Percentiles rank a stretch among this genome's conserved stretches.
These are phyloP conservation scores for Drosophila aff. DNA, from an alignment of 1,140 invertebrate species.

Conservation along the genomic window DNA sequence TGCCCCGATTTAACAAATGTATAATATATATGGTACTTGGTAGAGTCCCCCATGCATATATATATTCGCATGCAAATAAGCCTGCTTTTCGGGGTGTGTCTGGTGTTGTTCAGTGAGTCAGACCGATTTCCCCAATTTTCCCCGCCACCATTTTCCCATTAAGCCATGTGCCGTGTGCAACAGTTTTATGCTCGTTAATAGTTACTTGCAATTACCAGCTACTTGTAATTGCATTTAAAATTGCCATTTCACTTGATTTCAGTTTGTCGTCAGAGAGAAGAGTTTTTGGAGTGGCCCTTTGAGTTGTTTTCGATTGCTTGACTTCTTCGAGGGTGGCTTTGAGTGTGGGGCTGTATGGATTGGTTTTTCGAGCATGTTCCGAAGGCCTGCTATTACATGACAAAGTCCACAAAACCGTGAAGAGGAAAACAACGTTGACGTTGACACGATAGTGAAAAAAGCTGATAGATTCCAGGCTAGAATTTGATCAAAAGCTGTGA, in stretches of 20 bases:
- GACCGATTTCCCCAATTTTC: not conserved
- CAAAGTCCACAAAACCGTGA: slow-evolving; percentile 36
- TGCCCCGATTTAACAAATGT: slow-evolving; percentile 44
- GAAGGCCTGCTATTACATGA: slow-evolving; percentile 35
- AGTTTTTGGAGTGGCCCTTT: slow-evolving; percentile 28
- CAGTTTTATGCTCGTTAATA: slow-evolving; percentile 56
- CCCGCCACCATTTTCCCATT: not conserved
- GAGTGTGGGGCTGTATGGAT: not conserved
- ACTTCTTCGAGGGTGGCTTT: not conserved
- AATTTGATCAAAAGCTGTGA: slow-evolving; percentile 1
- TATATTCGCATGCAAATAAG: slow-evolving; percentile 12
- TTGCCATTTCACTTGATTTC: slow-evolving; percentile 28
- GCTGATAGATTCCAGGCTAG: slow-evolving; percentile 10
- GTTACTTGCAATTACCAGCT: slow-evolving; percentile 53
- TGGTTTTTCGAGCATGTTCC: slow-evolving; percentile 27
- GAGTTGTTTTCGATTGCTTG: slow-evolving; percentile 36
- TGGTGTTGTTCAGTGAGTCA: slow-evolving; percentile 10
- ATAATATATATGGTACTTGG: slow-evolving; percentile 5
- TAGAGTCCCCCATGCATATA: not conserved
- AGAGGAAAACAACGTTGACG: slow-evolving; percentile 16
- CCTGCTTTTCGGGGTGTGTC: slow-evolving; percentile 12
- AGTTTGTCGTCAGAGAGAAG: slow-evolving; percentile 25
- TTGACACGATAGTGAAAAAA: slow-evolving; percentile 1
- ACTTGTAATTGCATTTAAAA: slow-evolving; percentile 66
- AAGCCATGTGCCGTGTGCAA: slow-evolving; percentile 46